These are phyloP conservation scores for Drosophila bifasciata DNA, from an alignment of 1,140 invertebrate species.

Conservation along the genomic window DNA sequence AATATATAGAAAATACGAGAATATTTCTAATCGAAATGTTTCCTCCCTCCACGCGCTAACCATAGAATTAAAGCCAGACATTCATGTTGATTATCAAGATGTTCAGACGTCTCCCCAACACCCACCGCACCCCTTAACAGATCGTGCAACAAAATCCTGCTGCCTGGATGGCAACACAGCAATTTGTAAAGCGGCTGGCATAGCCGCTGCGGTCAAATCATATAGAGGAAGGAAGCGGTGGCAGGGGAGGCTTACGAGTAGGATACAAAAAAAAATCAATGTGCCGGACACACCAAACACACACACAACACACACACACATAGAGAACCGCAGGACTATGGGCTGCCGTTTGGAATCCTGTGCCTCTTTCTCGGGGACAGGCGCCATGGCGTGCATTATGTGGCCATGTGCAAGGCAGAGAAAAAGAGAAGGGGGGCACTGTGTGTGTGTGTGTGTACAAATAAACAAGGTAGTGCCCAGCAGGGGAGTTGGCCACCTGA, in stretches of 20 bases:
- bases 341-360: conserved; percentile 24
- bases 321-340: conserved; percentile 26
- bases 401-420: conserved; percentile 50
- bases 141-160: background rate
- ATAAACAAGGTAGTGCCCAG: conserved; percentile 73
- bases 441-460: conserved; percentile 67
- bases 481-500: background rate
- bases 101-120: background rate
- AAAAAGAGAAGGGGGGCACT: conserved; percentile 12
- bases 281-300: conserved; percentile 23
- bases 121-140: too few relatives aligned
- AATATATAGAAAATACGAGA: background rate
- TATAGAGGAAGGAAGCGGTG: conserved; percentile 18
- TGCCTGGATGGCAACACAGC: conserved; percentile 31
- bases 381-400: conserved; percentile 76
- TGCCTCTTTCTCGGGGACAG: conserved; percentile 22
- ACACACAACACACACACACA: conserved; percentile 17
- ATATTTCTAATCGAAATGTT: background rate
- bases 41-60: too few relatives aligned
- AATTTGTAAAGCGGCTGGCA: conserved; percentile 60
- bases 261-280: conserved; percentile 70
- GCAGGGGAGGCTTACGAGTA: conserved; percentile 22
- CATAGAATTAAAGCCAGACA: too few relatives aligned
- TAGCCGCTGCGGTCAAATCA: conserved; percentile 64
- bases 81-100: background rate